Base-by-base conservation (phyloP, 2,113 vertebrate genomes). In the Thamnaconus septentrionalis region DNA sequence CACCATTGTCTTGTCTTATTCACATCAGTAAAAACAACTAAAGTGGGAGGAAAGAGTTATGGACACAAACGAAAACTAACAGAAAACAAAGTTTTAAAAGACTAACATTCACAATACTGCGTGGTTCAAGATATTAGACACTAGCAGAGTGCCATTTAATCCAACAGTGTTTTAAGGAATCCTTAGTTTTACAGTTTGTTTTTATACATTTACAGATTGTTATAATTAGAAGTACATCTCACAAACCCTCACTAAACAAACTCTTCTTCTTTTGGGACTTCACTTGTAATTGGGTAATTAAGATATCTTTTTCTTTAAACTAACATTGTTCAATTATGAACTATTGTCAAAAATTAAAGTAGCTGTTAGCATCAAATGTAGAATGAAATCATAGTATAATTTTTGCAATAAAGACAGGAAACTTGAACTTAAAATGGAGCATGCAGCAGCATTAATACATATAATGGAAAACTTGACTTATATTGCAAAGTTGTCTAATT, bases 41-140 rank as follows among this genome's bases (percentile, higher is more conserved):
- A 59, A 70, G 59, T 70, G 40, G 79, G 61, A 78, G 72, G 63
- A 71, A 73, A 69, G 69, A 57, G 55, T 71, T 53, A 42, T 49
- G 54, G 63, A 80, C 71, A 66, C 64, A 65, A 67, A 43, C 48
- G 53, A 66, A 55, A 71, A 66, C 53, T 73, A 48, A 66, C 75
- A 64, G 62, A n/a, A 70, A 49, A 79, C 53, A 55, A 67, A 67
- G 55, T 75, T 55, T 53, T 63, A 56, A 31, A 59, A 18, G 79
- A 81, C 60, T 87, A 78, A 86, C 69, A 61, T 88, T 89, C 85
- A 88, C 84, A 88, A 88, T 88, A 75, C 74, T 76, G 76, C 83
- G 18, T 31, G 18, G 18, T 31, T 31, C 18, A 31, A 31, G 18
- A 31, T 31, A 31, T 31, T 31, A 31, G 18, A 31, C 18, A 31